Conservation (phyloP, 2,888 invertebrate genomes). For the Bembecia ichneumoniformis region DNA sequence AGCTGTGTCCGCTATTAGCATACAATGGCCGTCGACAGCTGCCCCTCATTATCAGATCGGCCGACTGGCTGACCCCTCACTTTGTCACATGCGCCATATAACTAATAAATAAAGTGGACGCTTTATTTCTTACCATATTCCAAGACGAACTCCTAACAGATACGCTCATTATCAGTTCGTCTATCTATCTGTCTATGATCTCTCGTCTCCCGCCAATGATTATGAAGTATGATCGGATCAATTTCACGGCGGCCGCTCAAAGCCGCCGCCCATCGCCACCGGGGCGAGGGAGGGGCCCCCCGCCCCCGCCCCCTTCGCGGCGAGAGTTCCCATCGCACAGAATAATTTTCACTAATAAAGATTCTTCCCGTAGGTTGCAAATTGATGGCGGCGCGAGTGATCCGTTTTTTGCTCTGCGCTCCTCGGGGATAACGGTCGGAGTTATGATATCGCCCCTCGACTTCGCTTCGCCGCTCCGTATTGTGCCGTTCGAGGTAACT, state of each 20-base stretch:
- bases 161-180: too few species aligned
- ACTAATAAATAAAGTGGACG: neutral
- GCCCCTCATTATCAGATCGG: constrained; percentile 1
- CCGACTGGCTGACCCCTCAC: neutral
- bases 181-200: neutral
- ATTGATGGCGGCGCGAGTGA: constrained; percentile 21
- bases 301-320: constrained; percentile 6
- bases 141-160: too few species aligned
- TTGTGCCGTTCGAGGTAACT: constrained; percentile 20
- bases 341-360: constrained; percentile 5
- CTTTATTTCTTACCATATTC: too few species aligned
- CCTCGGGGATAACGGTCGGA: neutral
- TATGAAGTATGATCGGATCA: constrained; percentile 55
- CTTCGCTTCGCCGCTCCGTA: neutral
- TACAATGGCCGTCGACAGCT: constrained; percentile 5
- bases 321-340: constrained; percentile 17
- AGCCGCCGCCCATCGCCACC: constrained; percentile 19
- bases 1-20: constrained; percentile 3
- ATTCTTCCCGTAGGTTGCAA: neutral
- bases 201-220: constrained; percentile 31
- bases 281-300: neutral
- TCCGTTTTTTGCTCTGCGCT: too few species aligned
- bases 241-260: constrained; percentile 41
- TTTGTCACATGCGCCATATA: neutral
- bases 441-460: neutral